Percentiles rank a stretch among this genome's conserved stretches.
These are phyloP conservation scores for Chloroceryle inda DNA, from an alignment of 2,797 vertebrate genomes.

Conservation along the genomic window DNA sequence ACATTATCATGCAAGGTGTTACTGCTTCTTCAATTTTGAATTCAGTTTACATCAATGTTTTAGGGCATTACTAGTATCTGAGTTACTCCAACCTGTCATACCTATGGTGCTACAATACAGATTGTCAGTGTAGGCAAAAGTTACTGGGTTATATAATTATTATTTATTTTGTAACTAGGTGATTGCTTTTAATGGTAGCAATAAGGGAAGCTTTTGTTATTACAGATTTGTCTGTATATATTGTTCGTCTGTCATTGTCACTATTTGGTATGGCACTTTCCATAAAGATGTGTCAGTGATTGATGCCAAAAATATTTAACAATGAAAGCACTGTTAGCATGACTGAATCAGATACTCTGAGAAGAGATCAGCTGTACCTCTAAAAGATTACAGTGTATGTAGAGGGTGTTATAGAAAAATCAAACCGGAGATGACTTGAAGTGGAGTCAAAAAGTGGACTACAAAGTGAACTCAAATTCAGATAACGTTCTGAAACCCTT, in stretches of 20 bases:
- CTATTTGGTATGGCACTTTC: neutral
- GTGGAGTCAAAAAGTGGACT: neutral
- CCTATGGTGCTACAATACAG: neutral
- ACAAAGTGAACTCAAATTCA: neutral
- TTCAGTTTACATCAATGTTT: neutral
- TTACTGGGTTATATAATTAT: neutral
- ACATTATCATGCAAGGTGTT: neutral
- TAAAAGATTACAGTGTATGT: neutral
- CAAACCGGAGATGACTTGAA: neutral
- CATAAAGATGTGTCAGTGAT: neutral
- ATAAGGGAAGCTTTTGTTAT: neutral
- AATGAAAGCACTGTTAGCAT: neutral
- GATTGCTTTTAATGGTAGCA: neutral
- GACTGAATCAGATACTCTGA: neutral
- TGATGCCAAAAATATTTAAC: neutral
- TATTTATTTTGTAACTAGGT: neutral
- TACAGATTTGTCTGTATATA: neutral
- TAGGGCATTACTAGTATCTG: neutral
- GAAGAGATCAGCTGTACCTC: neutral
- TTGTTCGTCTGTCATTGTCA: neutral
- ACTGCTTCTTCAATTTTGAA: neutral
- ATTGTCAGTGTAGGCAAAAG: neutral
- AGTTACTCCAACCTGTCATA: neutral
- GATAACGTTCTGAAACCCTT: neutral
- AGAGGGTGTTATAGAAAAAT: neutral